Base-by-base conservation (phyloP, 2,113 vertebrate species). In the Ascaphus truei region DNA sequence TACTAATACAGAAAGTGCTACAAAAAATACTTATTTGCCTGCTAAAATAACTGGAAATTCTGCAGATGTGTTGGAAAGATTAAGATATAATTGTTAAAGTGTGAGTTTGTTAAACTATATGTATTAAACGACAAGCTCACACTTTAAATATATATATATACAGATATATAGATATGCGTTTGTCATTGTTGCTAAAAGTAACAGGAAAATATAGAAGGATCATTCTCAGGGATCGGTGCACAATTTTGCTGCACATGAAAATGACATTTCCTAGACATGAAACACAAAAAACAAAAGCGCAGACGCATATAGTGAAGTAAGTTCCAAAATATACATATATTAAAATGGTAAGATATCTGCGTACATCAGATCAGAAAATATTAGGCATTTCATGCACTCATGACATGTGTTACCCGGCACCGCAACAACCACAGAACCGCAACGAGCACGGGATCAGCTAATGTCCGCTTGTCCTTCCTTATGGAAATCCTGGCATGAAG, bases 201-300 rank as follows among this genome's bases (percentile, higher is more conserved):
- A n/a, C 13, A 55, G 52, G 52, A 23, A 53, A 15, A 5, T 11
- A 48, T 30, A 16, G 25, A 52, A 16, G 39, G 39, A 53, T 51
- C 37, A 27, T 37, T 37, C 37, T 15, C 51, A 36, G 50, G 41
- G 41, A 18, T 2, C 20, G 41, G 15, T 45, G 5, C 20, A 11
- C 45, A 18, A 34, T 51, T 23, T 51, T 51, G 61, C 30, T 25
- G 30, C 41, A 65, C 50, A 51, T 50, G 36, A 65, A 53, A 53
- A 65, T 65, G 23, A 34, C 47, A 37, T 53, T 65, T 53, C 41
- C 33, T 55, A 65, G 62, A 53, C 62, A 39, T 53, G 62, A n/a
- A n/a, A n/a, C n/a, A n/a, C n/a, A n/a, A n/a, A n/a, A n/a, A n/a
- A n/a, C n/a, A n/a, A n/a, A n/a, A n/a, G n/a, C n/a, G n/a, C n/a